Evolutionary conservation across 2,888 invertebrate genomes (phyloP), one percentile per base, ranked within the genome.

Genomic region (Macrosoma leucophasiata): DNA sequence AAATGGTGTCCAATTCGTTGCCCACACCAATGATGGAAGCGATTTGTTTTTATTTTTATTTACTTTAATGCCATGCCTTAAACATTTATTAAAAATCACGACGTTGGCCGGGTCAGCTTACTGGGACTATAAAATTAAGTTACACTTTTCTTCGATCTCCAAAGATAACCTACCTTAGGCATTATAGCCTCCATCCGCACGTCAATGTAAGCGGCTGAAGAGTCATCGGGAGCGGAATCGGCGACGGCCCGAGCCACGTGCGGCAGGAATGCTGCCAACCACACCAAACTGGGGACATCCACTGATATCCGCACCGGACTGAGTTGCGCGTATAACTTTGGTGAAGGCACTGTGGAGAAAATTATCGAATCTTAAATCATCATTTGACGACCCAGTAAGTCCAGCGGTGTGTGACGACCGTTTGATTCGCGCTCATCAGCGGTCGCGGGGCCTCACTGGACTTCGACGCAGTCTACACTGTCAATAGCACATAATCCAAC

Each of bases 201-300:
- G 67, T 96, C 96, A 62, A 95, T 89, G 58, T 94, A 94, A 1
- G 64, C 48, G 7, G 52, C 43, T 30, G 49, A 46, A 36, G 53
- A 23, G 10, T 45, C 43, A 14, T 39, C 29, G n/a, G 73, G 66
- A 3, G 55, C 56, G 2, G 39, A 32, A 2, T 76, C 76, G 36
- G 71, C 77, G 17, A 88, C 86, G 28, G 94, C 84, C 17, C 93
- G 91, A 50, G 93, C 91, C 60, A 98, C 87, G 84, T 95, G 96
- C 33, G 97, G 88, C 17, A 91, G 88, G 72, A 99, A 98, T 17
- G 96, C 94, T 61, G 96, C 96, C 33, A 96, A 87, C 98, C 98
- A 99, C 36, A 98, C 82, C 43, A 95, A 87, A 33, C 97, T 97
- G 41, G 91, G 88, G 33, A 92, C 87, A 72, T 99, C 98, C 62